Base-by-base conservation (phyloP, 2,113 vertebrate genomes). In the Origma solitaria region DNA sequence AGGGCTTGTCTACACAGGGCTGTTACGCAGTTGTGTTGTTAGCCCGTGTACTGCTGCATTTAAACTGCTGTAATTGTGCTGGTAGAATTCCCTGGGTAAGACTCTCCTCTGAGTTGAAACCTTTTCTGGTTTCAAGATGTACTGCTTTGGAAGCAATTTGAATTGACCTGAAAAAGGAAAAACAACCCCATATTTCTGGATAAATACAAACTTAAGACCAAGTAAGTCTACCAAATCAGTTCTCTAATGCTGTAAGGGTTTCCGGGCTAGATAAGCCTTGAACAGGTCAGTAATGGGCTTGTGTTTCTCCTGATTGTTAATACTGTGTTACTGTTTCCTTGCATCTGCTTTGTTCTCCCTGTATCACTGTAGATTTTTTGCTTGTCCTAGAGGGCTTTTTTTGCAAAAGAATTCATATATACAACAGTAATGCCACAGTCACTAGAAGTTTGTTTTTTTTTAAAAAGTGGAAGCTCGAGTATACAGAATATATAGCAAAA, bases 61-160 rank as follows among this genome's bases (percentile, higher is more conserved):
- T 94, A 82, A 93, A 64, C 56, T 90, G 51, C 80, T 92, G 57
- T 86, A 91, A 78, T 95, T 91, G 82, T 13, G 60, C 44, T 65
- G n/a, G 20, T 91, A 65, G 82, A 92, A 60, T 84, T 88, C 49
- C 49, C 65, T 53, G 18, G 33, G 44, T 64, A n/a, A 92, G 51
- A 82, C 40, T 88, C 19, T 61, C 17, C 37, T 88, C 44, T 72
- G 51, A 68, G 37, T 19, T 82, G 50, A 86, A 97, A 69, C 11
- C 40, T 81, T 84, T 82, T 65, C 80, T 88, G 45, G 27, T 68
- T 75, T 70, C 66, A 28, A 75, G 56, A 33, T 86, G 38, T 84
- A 42, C 33, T 81, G 27, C 60, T 75, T 68, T 78, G 28, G 57
- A 82, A 92, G 44, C 76, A 81, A 30, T 83, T 91, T 88, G 57